phyloP scores from a whole-genome alignment of 2,797 vertebrate genomes.

The Sebastiscus albofasciatus region DNA sequence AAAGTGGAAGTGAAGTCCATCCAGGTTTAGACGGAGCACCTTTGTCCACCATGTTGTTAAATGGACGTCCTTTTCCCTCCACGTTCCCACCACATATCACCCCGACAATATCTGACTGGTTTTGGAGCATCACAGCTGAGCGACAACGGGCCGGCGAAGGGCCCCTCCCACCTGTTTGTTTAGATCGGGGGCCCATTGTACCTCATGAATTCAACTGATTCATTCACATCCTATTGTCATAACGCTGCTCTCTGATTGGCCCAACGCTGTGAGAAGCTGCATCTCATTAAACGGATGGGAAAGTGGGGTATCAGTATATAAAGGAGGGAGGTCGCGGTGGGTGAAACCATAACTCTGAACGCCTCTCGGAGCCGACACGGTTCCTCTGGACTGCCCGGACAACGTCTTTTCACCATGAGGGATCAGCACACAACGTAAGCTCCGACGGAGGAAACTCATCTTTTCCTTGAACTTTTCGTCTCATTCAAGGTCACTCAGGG shows the following conservation, averaged over 20 bases:
- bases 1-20: background rate
- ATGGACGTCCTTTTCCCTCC: background rate
- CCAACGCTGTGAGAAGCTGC: constrained; percentile 76
- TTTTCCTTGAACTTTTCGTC: background rate
- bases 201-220: constrained; percentile 71
- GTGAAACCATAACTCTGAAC: constrained; percentile 46
- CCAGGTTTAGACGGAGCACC: background rate
- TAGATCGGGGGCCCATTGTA: constrained; percentile 67
- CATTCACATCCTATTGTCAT: constrained; percentile 76
- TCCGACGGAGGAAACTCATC: background rate
- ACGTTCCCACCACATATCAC: constrained; percentile 77
- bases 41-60: background rate
- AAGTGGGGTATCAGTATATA: constrained; percentile 68
- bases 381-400: constrained; percentile 28
- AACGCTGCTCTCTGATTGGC: constrained; percentile 76
- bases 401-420: constrained; percentile 65
- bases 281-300: constrained; percentile 64
- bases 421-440: constrained; percentile 79
- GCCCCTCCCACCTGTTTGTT: constrained; percentile 78
- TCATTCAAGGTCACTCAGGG: background rate
- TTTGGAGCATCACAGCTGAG: constrained; percentile 40
- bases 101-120: constrained; percentile 19
- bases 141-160: constrained; percentile 43
- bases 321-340: constrained; percentile 25
- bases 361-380: background rate